phyloP scores from a whole-genome alignment of 1,140 invertebrate species.

The Apolygus lucorum region DNA sequence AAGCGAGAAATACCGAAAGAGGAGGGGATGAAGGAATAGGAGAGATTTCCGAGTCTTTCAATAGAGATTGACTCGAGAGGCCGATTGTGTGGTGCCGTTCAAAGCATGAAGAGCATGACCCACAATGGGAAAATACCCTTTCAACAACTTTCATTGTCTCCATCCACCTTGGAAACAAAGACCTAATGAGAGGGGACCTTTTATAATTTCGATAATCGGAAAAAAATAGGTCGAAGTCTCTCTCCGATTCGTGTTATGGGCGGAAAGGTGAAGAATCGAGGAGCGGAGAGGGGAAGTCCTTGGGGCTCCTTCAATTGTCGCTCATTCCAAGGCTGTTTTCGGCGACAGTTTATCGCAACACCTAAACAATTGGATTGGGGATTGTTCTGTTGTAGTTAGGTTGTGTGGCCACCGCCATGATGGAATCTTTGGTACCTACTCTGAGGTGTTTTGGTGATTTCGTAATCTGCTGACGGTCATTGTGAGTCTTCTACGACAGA shows the following conservation, averaged over 20 bases:
- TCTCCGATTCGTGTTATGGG: neutral
- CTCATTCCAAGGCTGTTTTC: neutral
- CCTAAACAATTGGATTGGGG: neutral
- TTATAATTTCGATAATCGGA: constrained; percentile 12
- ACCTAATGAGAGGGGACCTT: constrained; percentile 7
- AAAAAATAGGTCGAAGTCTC: constrained; percentile 12
- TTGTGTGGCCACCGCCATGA: neutral
- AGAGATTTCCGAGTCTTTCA: neutral
- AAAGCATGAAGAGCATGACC: neutral
- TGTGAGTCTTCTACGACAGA: no score
- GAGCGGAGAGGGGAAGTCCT: neutral
- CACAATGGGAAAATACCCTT: constrained; percentile 13
- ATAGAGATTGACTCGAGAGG: neutral
- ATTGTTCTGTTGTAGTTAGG: neutral
- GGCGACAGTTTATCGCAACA: neutral
- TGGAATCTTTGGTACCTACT: no score
- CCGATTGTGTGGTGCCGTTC: constrained; percentile 7
- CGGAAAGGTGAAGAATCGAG: no score
- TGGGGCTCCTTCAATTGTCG: neutral
- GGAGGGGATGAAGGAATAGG: no score
- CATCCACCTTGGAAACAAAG: constrained; percentile 3
- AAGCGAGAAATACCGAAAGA: neutral
- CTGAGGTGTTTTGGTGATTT: no score
- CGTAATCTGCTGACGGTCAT: no score
- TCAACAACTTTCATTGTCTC: constrained; percentile 14